Percentiles rank a stretch among this genome's conserved stretches.
phyloP scores from a whole-genome alignment of 2,888 invertebrate species.

The Tribolium freemani region DNA sequence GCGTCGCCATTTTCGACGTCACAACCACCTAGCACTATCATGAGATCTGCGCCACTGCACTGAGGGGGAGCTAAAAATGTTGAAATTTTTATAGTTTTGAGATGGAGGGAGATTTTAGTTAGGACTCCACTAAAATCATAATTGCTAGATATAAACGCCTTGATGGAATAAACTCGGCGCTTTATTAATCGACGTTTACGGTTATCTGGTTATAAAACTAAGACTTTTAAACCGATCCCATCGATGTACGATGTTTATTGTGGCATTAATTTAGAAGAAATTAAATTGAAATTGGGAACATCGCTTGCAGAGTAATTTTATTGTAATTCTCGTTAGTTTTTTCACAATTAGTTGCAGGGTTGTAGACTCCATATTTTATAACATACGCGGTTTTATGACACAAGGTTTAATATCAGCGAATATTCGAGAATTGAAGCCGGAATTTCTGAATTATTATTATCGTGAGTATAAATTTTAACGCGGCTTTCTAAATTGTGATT shows the following conservation, averaged over 20 bases:
- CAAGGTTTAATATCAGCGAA: slow-evolving; percentile 4
- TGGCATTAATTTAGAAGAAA: slow-evolving; percentile 14
- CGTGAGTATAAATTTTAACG: background rate
- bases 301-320: background rate
- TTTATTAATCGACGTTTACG: slow-evolving; percentile 27
- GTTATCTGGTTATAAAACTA: slow-evolving; percentile 29
- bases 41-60: background rate
- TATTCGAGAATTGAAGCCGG: slow-evolving; percentile 9
- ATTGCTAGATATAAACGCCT: slow-evolving; percentile 18
- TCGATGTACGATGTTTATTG: slow-evolving; percentile 9
- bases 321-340: background rate
- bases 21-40: slow-evolving; percentile 9
- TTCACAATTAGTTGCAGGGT: background rate
- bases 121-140: slow-evolving; percentile 9
- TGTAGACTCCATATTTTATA: background rate
- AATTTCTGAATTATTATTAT: slow-evolving; percentile 14
- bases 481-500: background rate
- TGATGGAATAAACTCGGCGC: slow-evolving; percentile 6
- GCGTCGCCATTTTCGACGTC: slow-evolving; percentile 6
- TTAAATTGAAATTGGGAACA: slow-evolving; percentile 2
- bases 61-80: background rate
- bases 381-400: slow-evolving; percentile 8
- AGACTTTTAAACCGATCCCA: slow-evolving; percentile 1
- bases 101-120: background rate
- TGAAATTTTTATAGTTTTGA: background rate